phyloP scores from a whole-genome alignment of 2,888 invertebrate species.

The Polylopha cassiicola region DNA sequence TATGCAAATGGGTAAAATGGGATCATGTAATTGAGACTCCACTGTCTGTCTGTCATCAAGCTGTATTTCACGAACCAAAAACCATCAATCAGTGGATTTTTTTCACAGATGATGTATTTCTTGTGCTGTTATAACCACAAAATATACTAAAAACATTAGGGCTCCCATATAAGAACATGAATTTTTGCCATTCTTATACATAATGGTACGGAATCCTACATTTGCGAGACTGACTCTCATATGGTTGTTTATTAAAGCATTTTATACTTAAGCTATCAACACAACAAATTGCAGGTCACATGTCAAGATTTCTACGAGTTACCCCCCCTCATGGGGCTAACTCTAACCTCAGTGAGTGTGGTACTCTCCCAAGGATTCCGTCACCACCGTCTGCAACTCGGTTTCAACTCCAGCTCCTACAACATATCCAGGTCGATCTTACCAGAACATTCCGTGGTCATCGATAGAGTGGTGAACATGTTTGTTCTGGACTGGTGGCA shows the following conservation, averaged over 20 bases:
- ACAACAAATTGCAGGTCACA: slow-evolving; percentile 63
- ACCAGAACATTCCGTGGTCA: slow-evolving; percentile 47
- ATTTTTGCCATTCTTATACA: too few species aligned
- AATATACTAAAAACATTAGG: too few species aligned
- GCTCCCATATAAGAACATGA: too few species aligned
- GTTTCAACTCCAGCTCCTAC: slow-evolving; percentile 57
- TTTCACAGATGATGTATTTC: too few species aligned
- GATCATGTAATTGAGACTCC: too few species aligned
- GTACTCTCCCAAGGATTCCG: slow-evolving; percentile 73
- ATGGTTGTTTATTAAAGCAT: not conserved
- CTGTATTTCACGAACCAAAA: too few species aligned
- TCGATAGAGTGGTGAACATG: slow-evolving; percentile 52
- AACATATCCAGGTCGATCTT: slow-evolving; percentile 43
- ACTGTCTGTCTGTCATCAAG: too few species aligned
- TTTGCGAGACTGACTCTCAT: too few species aligned
- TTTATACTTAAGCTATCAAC: not conserved
- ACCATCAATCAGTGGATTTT: too few species aligned
- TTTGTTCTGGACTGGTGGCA: slow-evolving; percentile 83
- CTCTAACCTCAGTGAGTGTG: slow-evolving; percentile 72
- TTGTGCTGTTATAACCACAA: too few species aligned
- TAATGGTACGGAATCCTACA: too few species aligned
- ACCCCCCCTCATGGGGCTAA: slow-evolving; percentile 78
- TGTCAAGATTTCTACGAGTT: slow-evolving; percentile 75
- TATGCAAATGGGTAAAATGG: too few species aligned
- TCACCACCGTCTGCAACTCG: slow-evolving; percentile 73